Evolutionary conservation across 1,140 invertebrate genomes (phyloP), one percentile per base, ranked within the genome.

Genomic region (Pentalonia nigronervosa): DNA sequence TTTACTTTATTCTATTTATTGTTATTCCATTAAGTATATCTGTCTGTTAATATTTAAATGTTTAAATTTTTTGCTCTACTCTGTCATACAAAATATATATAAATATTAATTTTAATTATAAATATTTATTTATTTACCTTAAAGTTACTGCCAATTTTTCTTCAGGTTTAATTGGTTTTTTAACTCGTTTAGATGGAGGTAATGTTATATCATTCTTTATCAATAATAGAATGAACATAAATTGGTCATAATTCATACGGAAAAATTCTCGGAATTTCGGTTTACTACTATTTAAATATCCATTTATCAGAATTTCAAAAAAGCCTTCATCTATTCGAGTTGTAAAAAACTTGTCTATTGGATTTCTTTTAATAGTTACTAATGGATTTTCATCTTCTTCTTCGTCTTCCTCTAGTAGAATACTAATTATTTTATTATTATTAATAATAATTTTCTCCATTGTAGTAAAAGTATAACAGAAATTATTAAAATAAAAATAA

Each of bases 351-450:
- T 9, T 47, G 83, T 21, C n/a, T 2, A 86, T 86, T 86, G 83
- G 47, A 3, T 86, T 86, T 86, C 83, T 86, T 34, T 86, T 47
- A 47, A 30, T 86, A 76, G 34, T 76, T 76, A 0, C 30, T n/a
- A 76, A 30, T n/a, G 7, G 30, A 76, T 67, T 67, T 20, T 67
- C n/a, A 34, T 81, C 67, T 81, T 81, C 81, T 83, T 83, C 81
- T 83, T 83, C 84, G 9, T 86, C 84, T 25, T 86, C 84, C 25
- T 36, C n/a, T 86, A 86, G 48, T 86, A 86, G 34, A 36, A 86
- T 17, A 86, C n/a, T 81, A 81, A 86, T 86, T 86, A 86, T 86
- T 86, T n/a, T 86, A 86, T 86, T 86, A 86, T 86, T 86, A 86
- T 83, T 83, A 83, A 47, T 34, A 86, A 86, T 47, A 86, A 86